Percentiles rank a stretch among this genome's conserved stretches.
phyloP scores from a whole-genome alignment of 2,797 vertebrate genomes.

The Parambassis ranga region DNA sequence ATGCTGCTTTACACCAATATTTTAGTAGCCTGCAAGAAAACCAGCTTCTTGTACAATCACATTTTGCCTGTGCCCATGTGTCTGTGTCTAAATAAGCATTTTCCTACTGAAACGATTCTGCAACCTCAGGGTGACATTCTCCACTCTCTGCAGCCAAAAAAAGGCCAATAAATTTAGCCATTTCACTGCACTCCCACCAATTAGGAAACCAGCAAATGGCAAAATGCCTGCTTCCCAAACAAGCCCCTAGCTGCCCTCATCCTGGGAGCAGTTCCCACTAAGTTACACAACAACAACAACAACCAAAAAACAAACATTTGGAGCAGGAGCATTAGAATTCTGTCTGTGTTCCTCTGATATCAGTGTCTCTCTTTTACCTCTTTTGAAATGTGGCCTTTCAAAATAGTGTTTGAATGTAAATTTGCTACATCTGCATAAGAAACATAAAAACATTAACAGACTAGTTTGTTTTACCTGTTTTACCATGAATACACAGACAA shows the following conservation, averaged over 20 bases:
- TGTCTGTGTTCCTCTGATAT: background rate
- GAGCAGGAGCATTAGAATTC: background rate
- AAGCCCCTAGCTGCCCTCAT: slow-evolving; percentile 47
- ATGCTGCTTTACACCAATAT: slow-evolving; percentile 11
- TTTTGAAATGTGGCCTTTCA: background rate
- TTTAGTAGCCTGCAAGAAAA: slow-evolving; percentile 13
- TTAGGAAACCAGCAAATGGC: slow-evolving; percentile 51
- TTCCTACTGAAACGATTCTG: slow-evolving; percentile 30
- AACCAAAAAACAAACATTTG: slow-evolving; percentile 23
- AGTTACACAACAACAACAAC: slow-evolving; percentile 46
- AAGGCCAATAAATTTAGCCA: slow-evolving; percentile 36
- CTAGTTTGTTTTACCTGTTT: no score
- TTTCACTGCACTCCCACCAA: slow-evolving; percentile 51
- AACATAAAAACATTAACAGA: no score
- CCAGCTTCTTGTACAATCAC: background rate
- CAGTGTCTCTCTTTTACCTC: background rate
- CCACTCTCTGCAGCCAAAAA: slow-evolving; percentile 24
- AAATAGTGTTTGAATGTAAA: background rate
- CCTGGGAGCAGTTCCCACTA: slow-evolving; percentile 38
- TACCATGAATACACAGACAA: no score
- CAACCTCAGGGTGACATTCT: slow-evolving; percentile 25
- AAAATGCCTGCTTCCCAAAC: slow-evolving; percentile 39
- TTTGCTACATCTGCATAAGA: background rate
- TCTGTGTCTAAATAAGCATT: slow-evolving; percentile 4
- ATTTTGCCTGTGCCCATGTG: background rate